Base-by-base conservation (phyloP, 23 tunicate species). In the Phallusia fumigata region DNA sequence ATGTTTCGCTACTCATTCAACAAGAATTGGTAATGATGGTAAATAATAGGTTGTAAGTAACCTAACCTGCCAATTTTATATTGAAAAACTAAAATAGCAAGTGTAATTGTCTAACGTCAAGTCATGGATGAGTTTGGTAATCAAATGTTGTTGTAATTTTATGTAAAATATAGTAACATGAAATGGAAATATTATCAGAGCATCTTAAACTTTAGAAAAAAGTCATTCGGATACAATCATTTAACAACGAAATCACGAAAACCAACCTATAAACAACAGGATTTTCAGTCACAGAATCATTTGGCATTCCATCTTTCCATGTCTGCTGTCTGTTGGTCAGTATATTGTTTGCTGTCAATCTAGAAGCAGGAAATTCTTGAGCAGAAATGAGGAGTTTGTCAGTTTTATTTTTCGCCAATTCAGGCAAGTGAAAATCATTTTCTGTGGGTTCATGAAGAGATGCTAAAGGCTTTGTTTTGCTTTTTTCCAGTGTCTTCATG, bases 281-380 rank as follows among this genome's bases (percentile, higher is more conserved):
- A 79, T 94, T 94, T 83, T 94, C 98, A 11, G 98, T 89, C 21
- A 50, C 75, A 34, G 86, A 82, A 75, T 94, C 98, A 85, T 94
- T 89, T 18, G 90, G 91, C 88, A 85, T 89, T 50, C 98, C 94
- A 50, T 77, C 84, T 30, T 73, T 83, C 98, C 98, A 94, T 33
- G 73, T 81, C 64, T 75, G 79, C 79, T 94, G 98, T 32, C 98
- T 78, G 10, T 79, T 79, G 19, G 87, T 82, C 24, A 94, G 65
- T 32, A 89, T 79, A 79, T 82, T 88, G 36, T 73, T 35, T 11
- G 84, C 78, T 0, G 85, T 73, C 18, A 84, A 76, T 30, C 34
- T 81, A 8, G 84, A 81, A 3, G 22, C 40, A 30, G 52, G 16
- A 3, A 6, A 1, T 32, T 44, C 76, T 12, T 11, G 30, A 44